These are phyloP conservation scores for Stegodyphus dumicola DNA, from an alignment of 1,140 invertebrate species.

Conservation along the genomic window DNA sequence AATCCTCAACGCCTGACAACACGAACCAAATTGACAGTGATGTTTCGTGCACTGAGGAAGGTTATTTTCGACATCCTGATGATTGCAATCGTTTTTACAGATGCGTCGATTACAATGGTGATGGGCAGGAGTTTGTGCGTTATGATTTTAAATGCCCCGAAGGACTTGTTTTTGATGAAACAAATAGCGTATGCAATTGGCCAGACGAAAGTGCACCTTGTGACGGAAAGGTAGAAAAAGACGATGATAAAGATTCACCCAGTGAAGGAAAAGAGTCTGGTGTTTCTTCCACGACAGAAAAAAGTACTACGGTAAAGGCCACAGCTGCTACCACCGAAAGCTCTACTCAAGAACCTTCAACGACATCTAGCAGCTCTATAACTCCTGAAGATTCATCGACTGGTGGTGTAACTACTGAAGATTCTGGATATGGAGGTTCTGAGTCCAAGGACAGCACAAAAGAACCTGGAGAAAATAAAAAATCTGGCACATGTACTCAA, in stretches of 20 bases:
- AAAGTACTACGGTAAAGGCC: background rate
- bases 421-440: background rate
- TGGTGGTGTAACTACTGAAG: background rate
- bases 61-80: constrained; percentile 75
- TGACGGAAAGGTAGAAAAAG: constrained; percentile 24
- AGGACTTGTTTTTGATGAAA: constrained; percentile 71
- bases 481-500: constrained; percentile 20
- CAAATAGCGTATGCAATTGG: constrained; percentile 65
- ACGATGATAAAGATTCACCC: background rate
- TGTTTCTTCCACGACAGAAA: constrained; percentile 3
- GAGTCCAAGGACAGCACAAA: background rate
- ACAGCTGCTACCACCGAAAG: background rate
- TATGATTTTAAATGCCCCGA: constrained; percentile 72
- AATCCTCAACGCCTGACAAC: background rate
- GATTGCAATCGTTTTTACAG: constrained; percentile 71
- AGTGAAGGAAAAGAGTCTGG: constrained; percentile 54
- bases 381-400: background rate
- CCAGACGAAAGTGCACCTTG: constrained; percentile 55
- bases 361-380: background rate
- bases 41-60: constrained; percentile 71
- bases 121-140: constrained; percentile 71
- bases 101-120: constrained; percentile 75
- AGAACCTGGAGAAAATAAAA: no score
- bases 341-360: background rate
- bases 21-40: background rate